Evolutionary conservation across 2,113 vertebrate species (phyloP), one percentile per base, ranked within the genome.

Genomic region (Chionomys nivalis): DNA sequence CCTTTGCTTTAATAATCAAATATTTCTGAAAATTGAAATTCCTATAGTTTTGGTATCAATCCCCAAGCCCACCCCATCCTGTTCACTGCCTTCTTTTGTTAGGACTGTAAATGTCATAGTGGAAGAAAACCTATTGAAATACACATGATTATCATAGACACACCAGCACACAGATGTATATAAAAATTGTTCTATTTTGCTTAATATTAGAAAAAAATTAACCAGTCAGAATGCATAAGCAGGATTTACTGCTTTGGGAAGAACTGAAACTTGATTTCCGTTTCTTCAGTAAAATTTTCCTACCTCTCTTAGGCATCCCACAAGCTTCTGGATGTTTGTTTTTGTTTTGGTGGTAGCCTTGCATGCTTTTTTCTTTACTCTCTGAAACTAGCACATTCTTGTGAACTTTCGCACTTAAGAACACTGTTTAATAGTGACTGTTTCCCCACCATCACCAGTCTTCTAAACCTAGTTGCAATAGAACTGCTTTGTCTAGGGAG

Each of bases 161-260:
- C 10, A 58, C 39, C 76, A 68, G 31, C 39, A n/a, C 89, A 47
- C 28, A 36, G 79, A 39, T 95, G 39, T 79, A 8, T 11, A 12
- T 77, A 61, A 7, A 66, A 87, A 63, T 28, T 49, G 68, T 75
- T 63, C 49, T 83, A 31, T 78, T 44, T 77, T 91, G 87, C 39
- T 44, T 81, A 82, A 49, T n/a, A 49, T 8, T 13, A 52, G 77
- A 91, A 94, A 76, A 13, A 76, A 87, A 17, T 63, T 19, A 78
- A 49, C 21, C 23, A n/a, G 19, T 92, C 36, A 52, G 77, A 36
- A 89, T 31, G 52, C n/a, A 42, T 12, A 72, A 36, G 23, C 7
- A 92, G 36, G 19, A 55, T 36, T 58, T 81, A 47, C 55, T 87
- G 26, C 76, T 58, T 96, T 66, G 70, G 81, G 68, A 92, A 92